Evolutionary conservation across 2,888 invertebrate genomes (phyloP).

Genomic region (Pheosia gnoma): DNA sequence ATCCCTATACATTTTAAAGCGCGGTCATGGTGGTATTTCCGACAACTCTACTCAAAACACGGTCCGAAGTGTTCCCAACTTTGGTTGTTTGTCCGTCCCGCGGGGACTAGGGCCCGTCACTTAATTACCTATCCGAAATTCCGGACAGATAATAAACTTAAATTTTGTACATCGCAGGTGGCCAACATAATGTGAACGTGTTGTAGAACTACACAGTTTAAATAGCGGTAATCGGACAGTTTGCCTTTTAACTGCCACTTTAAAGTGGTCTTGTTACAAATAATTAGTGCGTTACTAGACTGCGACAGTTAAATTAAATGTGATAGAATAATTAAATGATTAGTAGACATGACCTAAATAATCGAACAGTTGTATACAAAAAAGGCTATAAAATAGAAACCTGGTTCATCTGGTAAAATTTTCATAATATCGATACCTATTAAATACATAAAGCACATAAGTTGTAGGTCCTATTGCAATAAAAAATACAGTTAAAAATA

Average conservation of each 20-base stretch:
- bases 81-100: conserved; percentile 38
- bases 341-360: too few relatives aligned
- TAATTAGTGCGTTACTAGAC: conserved; percentile 15
- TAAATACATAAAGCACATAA: too few relatives aligned
- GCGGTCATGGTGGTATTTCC: conserved; percentile 28
- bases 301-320: conserved; percentile 5
- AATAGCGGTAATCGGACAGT: conserved; percentile 51
- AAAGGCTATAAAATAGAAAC: too few relatives aligned
- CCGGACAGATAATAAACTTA: conserved; percentile 66
- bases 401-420: too few relatives aligned
- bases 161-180: conserved; percentile 73
- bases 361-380: too few relatives aligned
- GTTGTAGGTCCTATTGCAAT: too few relatives aligned
- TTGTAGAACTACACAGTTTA: conserved; percentile 41
- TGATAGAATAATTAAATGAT: too few relatives aligned
- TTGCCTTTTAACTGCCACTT: conserved; percentile 48
- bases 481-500: too few relatives aligned
- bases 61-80: conserved; percentile 48
- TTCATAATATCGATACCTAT: too few relatives aligned
- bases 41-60: conserved; percentile 37
- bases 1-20: conserved; percentile 24
- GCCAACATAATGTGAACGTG: conserved; percentile 51
- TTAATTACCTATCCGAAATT: conserved; percentile 65
- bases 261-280: conserved; percentile 37
- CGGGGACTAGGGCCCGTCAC: conserved; percentile 49